Evolutionary conservation across 2,797 vertebrate genomes (phyloP), one percentile per base, ranked within the genome.

Genomic region (Streptopelia turtur): DNA sequence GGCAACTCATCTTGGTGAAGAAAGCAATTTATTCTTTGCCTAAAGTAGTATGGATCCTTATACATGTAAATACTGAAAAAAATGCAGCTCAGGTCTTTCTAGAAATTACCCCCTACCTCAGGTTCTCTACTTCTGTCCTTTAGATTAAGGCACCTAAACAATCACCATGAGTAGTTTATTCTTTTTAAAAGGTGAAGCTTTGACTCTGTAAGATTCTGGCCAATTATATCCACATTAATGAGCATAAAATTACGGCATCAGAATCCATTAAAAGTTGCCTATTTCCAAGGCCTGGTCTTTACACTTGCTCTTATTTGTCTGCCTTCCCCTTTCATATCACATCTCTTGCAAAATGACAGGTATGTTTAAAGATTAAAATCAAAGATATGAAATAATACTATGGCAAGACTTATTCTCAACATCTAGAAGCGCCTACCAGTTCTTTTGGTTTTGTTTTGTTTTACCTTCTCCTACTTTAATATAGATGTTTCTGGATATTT

Each of bases 391-490:
- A 93, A 64, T 45, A 59, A 18, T 13, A 90, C 22, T 45, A 61
- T 25, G 88, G 10, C 16, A 49, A 81, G 7, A 52, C 35, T 71
- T 78, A 81, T 35, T 81, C 43, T 76, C 30, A 80, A 6, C 30
- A 83, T 41, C 28, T 56, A 31, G 4, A 79, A 77, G 16, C 16
- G 14, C 41, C 41, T 79, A 70, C 31, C 20, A 57, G 3, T 57
- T 88, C 39, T 59, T 37, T 37, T 69, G 7, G 22, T 4, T 82
- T 68, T 33, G 8, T 9, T 93, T 60, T 63, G 9, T 6, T 76
- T 95, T 97, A 99, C 99, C 99, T 99, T 99, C 99, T 96, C 99
- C 99, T 71, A 99, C 99, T 98, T 99, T 99, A 98, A 99, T 99
- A 95, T 99, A 99, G 98, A 99, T 98, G 81, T 99, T 98, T 91